These are phyloP conservation scores for Pygathrix nemaeus DNA, from an alignment of 2,113 vertebrate species.

Conservation along the genomic window DNA sequence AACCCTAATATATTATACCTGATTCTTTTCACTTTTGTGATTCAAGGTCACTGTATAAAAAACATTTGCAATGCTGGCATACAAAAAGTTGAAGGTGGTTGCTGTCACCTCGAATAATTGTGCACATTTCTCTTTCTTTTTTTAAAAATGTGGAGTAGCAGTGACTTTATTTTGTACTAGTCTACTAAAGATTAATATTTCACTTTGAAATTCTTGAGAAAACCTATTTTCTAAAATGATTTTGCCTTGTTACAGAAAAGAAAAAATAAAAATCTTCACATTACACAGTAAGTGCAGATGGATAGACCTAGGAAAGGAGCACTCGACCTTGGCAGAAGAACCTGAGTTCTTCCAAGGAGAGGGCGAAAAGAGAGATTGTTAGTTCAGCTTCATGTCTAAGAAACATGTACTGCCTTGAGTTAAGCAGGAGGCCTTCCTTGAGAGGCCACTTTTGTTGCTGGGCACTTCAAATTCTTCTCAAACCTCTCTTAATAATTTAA, in stretches of 20 bases:
- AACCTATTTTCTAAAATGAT: conserved; percentile 52
- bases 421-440: not conserved
- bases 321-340: not conserved
- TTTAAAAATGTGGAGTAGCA: not conserved
- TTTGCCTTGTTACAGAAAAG: conserved; percentile 38
- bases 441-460: not conserved
- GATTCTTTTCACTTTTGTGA: conserved; percentile 37
- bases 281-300: not conserved
- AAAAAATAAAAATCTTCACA: not conserved
- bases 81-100: conserved; percentile 64
- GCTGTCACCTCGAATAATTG: conserved; percentile 67
- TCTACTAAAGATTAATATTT: conserved; percentile 61
- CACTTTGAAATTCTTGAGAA: conserved; percentile 47
- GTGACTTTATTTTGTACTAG: conserved; percentile 56
- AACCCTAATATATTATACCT: conserved; percentile 19
- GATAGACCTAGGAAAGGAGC: not conserved
- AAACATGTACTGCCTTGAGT: not conserved
- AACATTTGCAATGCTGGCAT: conserved; percentile 50
- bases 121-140: conserved; percentile 55
- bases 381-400: not conserved
- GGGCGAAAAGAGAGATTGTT: not conserved
- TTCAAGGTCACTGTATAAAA: conserved; percentile 64
- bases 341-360: not conserved
- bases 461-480: not conserved
- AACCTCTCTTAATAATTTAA: not conserved